Conservation (phyloP, 2,888 invertebrate species). For the Agonum fuliginosum region DNA sequence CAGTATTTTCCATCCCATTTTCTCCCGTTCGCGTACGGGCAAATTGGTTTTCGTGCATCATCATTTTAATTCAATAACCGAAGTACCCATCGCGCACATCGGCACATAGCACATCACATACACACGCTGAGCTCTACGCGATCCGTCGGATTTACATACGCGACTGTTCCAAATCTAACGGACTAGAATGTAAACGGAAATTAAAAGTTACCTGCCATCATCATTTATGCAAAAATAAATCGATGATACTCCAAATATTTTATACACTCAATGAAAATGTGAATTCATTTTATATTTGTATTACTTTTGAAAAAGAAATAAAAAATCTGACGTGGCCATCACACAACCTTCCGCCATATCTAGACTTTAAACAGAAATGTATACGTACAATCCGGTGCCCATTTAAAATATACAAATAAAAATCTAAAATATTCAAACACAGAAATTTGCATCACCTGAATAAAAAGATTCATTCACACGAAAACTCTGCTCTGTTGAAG, state of each 20-base stretch:
- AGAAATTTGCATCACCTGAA: too few relatives aligned
- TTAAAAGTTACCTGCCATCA: slow-evolving; percentile 17
- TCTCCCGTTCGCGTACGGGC: slow-evolving; percentile 56
- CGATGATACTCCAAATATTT: not conserved
- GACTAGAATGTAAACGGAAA: slow-evolving; percentile 12
- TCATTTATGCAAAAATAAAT: not conserved
- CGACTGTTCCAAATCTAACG: slow-evolving; percentile 13
- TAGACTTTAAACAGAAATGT: too few relatives aligned
- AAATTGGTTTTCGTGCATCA: slow-evolving; percentile 59
- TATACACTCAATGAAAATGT: not conserved
- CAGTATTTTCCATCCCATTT: slow-evolving; percentile 60
- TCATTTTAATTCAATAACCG: slow-evolving; percentile 59
- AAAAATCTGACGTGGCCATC: too few relatives aligned
- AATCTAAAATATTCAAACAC: too few relatives aligned
- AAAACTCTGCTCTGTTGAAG: too few relatives aligned
- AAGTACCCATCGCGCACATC: slow-evolving; percentile 41
- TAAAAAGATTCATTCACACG: too few relatives aligned
- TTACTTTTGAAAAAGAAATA: too few relatives aligned
- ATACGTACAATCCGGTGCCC: too few relatives aligned
- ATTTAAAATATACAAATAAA: too few relatives aligned
- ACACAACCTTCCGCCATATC: too few relatives aligned
- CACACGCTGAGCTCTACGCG: too few relatives aligned
- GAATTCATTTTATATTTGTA: too few relatives aligned
- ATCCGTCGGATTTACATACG: slow-evolving; percentile 15
- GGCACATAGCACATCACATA: slow-evolving; percentile 29